These are phyloP conservation scores for Colius striatus DNA, from an alignment of 2,113 vertebrate species.

Conservation along the genomic window DNA sequence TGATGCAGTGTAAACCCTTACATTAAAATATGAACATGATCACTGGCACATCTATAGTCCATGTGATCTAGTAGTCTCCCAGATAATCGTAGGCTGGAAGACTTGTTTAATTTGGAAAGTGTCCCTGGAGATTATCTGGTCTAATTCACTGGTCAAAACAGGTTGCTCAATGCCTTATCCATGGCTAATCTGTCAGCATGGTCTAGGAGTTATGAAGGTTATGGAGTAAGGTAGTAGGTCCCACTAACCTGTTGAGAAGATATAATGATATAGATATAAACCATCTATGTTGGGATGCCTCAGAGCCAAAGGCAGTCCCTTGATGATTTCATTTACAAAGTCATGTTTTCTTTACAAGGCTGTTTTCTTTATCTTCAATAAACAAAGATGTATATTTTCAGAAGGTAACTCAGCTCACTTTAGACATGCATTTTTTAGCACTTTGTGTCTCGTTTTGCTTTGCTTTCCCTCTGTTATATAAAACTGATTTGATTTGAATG, in stretches of 20 bases:
- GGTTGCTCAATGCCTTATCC: not conserved
- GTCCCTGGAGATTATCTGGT: not conserved
- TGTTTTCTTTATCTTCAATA: not conserved
- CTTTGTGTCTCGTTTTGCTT: not conserved
- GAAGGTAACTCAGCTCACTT: not conserved
- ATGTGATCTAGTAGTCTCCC: no score
- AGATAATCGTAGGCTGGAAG: not conserved
- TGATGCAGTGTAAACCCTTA: accelerated
- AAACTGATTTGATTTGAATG: not conserved
- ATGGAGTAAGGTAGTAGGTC: not conserved
- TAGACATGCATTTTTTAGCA: not conserved
- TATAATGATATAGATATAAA: not conserved
- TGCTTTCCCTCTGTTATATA: not conserved
- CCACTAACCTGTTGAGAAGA: not conserved
- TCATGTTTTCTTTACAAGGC: not conserved
- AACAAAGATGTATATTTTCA: not conserved
- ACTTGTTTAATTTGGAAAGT: not conserved
- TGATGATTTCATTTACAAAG: not conserved
- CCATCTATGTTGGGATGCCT: not conserved
- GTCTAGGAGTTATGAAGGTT: not conserved
- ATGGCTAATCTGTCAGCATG: not conserved
- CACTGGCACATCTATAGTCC: not conserved
- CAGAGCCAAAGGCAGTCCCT: not conserved
- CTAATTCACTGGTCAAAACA: not conserved
- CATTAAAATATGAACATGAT: not conserved